Conservation (phyloP, 2,888 invertebrate genomes). For the Eremobia ochroleuca region DNA sequence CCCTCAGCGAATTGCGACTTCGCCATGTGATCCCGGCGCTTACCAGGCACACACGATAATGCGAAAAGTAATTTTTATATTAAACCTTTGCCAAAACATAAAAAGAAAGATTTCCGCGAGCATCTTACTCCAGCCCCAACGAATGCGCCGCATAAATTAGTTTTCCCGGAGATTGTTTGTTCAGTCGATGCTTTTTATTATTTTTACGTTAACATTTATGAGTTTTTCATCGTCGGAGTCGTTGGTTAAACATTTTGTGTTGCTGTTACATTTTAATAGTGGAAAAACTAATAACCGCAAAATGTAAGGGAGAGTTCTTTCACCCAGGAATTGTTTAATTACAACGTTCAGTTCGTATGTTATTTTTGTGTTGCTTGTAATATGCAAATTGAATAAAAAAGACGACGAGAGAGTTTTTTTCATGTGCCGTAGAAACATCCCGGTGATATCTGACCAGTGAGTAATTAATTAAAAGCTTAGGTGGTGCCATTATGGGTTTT, state of each 20-base stretch:
- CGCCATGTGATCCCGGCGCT: constrained; percentile 75
- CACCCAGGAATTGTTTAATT: constrained; percentile 72
- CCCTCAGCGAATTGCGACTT: constrained; percentile 80
- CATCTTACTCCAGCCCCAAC: constrained; percentile 80
- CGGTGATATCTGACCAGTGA: constrained; percentile 79
- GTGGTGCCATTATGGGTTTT: constrained; percentile 86
- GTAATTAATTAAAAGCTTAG: constrained; percentile 90
- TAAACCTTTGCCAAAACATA: constrained; percentile 89
- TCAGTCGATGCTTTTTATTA: constrained; percentile 82
- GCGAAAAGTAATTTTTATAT: constrained; percentile 90
- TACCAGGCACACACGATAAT: constrained; percentile 88
- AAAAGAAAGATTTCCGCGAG: constrained; percentile 85
- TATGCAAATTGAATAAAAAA: constrained; percentile 80
- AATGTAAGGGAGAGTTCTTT: constrained; percentile 55
- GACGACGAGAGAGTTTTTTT: constrained; percentile 70
- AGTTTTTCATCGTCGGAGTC: constrained; percentile 78
- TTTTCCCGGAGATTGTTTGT: constrained; percentile 89
- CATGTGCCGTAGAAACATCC: constrained; percentile 75
- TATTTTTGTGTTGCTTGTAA: constrained; percentile 69
- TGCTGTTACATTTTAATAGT: constrained; percentile 67
- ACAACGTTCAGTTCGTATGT: constrained; percentile 51
- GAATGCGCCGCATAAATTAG: constrained; percentile 89
- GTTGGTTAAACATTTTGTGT: constrained; percentile 63
- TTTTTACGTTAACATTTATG: constrained; percentile 87
- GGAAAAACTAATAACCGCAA: constrained; percentile 58